phyloP scores from a whole-genome alignment of 2,113 vertebrate genomes.

The Gymnarchus niloticus region DNA sequence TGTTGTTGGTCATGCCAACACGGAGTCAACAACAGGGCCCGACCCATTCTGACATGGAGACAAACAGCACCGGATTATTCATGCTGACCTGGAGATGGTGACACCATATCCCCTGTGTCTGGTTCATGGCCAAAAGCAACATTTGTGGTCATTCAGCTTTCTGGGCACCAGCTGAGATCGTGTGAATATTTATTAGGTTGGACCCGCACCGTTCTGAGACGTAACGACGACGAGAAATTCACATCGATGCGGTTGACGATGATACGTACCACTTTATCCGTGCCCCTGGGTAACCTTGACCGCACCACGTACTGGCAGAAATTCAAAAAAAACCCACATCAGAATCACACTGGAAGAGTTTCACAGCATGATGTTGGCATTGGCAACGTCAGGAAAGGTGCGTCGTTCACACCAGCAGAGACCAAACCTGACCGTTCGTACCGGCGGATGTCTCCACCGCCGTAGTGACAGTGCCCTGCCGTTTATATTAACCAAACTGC shows the following conservation, averaged over 20 bases:
- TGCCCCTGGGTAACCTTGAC: background rate
- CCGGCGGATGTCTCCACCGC: background rate
- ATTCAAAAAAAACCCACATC: background rate
- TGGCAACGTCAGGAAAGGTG: too few species aligned
- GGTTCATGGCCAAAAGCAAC: background rate
- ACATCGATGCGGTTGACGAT: background rate
- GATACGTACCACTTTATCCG: background rate
- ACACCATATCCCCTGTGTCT: background rate
- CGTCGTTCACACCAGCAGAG: background rate
- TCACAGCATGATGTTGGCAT: background rate
- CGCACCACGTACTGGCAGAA: background rate
- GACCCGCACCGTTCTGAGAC: background rate
- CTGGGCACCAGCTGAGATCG: background rate
- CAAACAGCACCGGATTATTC: slow-evolving; percentile 4
- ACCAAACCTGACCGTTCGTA: background rate
- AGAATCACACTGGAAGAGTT: background rate
- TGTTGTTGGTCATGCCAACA: background rate
- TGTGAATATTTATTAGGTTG: background rate
- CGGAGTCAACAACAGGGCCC: background rate
- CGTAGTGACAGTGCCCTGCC: background rate
- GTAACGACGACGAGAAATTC: background rate
- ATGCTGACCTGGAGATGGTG: background rate
- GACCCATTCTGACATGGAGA: background rate
- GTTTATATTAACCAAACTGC: background rate
- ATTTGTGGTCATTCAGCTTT: background rate